Percentiles rank a stretch among this genome's conserved stretches.
Conservation (phyloP, 2,888 invertebrate genomes). For the Orthosia incerta region DNA sequence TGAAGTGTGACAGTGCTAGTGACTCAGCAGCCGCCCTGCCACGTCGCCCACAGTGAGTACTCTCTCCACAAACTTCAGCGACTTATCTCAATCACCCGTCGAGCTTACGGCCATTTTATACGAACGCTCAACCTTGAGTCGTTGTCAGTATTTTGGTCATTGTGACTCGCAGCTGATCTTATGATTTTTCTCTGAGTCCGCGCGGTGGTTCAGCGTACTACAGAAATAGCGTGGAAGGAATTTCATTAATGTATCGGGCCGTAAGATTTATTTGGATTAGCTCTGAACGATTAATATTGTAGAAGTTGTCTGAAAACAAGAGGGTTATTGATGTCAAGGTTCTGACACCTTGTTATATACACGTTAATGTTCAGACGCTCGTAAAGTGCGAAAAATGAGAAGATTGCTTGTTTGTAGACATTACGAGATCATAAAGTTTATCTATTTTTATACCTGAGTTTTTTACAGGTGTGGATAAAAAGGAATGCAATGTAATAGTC, state of each 20-base stretch:
- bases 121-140: slow-evolving; percentile 85
- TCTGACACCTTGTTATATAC: slow-evolving; percentile 77
- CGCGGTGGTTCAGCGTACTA: slow-evolving; percentile 59
- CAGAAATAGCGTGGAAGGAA: slow-evolving; percentile 72
- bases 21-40: slow-evolving; percentile 60
- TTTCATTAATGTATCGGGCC: slow-evolving; percentile 74
- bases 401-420: slow-evolving; percentile 54
- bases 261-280: slow-evolving; percentile 75
- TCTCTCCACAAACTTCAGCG: slow-evolving; percentile 71
- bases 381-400: slow-evolving; percentile 57
- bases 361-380: slow-evolving; percentile 62
- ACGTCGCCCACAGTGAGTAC: slow-evolving; percentile 76
- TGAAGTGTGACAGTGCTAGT: slow-evolving; percentile 83
- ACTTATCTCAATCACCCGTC: slow-evolving; percentile 80
- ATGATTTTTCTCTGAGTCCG: slow-evolving; percentile 69
- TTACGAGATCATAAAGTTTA: slow-evolving; percentile 63
- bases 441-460: slow-evolving; percentile 61
- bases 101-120: slow-evolving; percentile 87
- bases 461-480: slow-evolving; percentile 62
- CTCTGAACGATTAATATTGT: slow-evolving; percentile 77
- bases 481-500: slow-evolving; percentile 54
- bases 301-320: slow-evolving; percentile 76
- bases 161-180: slow-evolving; percentile 79
- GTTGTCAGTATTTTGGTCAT: slow-evolving; percentile 86
- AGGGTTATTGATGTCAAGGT: slow-evolving; percentile 84